A percentile compares a stretch with the other conserved stretches of the same genome.
These are phyloP conservation scores for Lycaon pictus DNA, from an alignment of 2,113 vertebrate species.

Conservation along the genomic window DNA sequence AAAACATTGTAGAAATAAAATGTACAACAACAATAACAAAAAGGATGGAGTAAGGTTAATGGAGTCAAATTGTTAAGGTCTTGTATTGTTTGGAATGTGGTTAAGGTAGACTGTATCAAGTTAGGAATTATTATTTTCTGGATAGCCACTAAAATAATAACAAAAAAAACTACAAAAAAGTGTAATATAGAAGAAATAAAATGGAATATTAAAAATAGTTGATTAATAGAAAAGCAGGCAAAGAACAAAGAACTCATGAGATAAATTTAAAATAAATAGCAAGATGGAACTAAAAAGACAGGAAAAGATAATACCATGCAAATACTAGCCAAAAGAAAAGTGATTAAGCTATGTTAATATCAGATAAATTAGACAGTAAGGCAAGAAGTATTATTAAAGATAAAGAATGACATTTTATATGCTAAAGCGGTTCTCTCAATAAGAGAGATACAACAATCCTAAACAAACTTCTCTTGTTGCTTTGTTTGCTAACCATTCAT, in stretches of 20 bases:
- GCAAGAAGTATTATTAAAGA: not conserved
- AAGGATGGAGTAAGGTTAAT: not conserved
- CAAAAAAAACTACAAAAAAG: not conserved
- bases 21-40: not conserved
- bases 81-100: not conserved
- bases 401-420: not conserved
- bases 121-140: slow-evolving; percentile 18
- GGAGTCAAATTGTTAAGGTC: not conserved
- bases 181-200: not conserved
- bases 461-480: not conserved
- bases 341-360: not conserved
- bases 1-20: slow-evolving; percentile 36
- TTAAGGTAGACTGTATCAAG: not conserved
- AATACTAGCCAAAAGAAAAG: not conserved
- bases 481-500: not conserved
- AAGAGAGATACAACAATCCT: not conserved
- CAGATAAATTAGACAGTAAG: not conserved
- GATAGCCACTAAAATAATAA: slow-evolving; percentile 10
- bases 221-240: not conserved
- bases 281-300: not conserved
- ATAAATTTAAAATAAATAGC: not conserved
- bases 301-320: not conserved
- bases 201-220: not conserved
- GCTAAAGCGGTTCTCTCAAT: not conserved
- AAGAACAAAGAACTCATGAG: not conserved